Evolutionary conservation across 2,888 invertebrate genomes (phyloP).

Genomic region (Icerya purchasi): DNA sequence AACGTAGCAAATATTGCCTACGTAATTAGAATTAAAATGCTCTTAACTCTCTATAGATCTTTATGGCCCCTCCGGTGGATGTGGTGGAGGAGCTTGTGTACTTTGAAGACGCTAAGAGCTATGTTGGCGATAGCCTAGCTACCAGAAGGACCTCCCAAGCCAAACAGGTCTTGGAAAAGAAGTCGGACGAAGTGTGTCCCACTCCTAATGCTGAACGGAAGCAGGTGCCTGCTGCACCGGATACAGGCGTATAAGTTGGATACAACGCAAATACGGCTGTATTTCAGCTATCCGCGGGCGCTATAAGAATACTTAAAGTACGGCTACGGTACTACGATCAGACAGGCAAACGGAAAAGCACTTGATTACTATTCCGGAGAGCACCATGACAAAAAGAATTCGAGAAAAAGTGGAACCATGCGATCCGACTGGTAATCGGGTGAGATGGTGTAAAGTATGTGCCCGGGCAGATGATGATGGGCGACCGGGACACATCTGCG

Average conservation of each 20-base stretch:
- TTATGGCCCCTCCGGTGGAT: too few relatives aligned
- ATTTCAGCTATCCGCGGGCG: not conserved
- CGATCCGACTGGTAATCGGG: not conserved
- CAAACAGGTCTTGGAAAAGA: too few relatives aligned
- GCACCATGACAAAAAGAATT: not conserved
- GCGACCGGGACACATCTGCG: not conserved
- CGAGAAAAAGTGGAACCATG: not conserved
- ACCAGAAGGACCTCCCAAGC: too few relatives aligned
- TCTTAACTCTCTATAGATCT: too few relatives aligned
- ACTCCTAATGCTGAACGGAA: not conserved
- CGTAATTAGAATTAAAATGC: too few relatives aligned
- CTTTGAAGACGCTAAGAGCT: too few relatives aligned
- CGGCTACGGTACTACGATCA: not conserved
- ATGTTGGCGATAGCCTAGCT: too few relatives aligned
- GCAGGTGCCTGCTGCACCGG: not conserved
- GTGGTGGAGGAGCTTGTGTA: too few relatives aligned
- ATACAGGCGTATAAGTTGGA: not conserved
- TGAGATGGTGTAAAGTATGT: not conserved
- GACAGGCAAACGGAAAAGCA: not conserved
- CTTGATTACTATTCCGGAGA: not conserved
- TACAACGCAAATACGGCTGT: not conserved
- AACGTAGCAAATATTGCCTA: too few relatives aligned
- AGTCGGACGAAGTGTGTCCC: too few relatives aligned
- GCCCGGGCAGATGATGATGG: not conserved
- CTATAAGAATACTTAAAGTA: not conserved